Conservation (phyloP, 2,113 vertebrate genomes). For the Euleptes europaea region DNA sequence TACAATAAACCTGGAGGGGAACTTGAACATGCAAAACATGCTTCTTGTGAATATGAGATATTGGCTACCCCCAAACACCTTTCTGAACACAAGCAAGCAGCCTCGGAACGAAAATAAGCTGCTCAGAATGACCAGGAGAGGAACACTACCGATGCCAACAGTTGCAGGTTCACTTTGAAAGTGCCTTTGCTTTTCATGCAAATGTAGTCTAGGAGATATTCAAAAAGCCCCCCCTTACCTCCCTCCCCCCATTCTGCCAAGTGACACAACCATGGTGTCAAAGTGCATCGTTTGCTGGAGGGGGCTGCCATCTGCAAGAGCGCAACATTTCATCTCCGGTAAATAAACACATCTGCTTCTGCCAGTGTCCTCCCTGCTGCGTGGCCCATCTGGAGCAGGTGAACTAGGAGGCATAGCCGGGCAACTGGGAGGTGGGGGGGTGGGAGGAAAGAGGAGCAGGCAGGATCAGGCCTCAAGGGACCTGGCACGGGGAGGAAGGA, state of each 20-base stretch:
- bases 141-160: neutral
- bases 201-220: neutral
- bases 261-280: slow-evolving; percentile 70
- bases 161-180: neutral
- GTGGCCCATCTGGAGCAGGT: slow-evolving; percentile 83
- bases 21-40: no score
- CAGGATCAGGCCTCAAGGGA: slow-evolving; percentile 63
- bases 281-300: slow-evolving; percentile 71
- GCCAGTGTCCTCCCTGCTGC: slow-evolving; percentile 80
- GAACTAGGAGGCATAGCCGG: slow-evolving; percentile 70
- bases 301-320: slow-evolving; percentile 79
- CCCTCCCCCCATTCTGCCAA: slow-evolving; percentile 53
- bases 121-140: neutral
- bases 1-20: no score
- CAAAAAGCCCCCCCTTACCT: slow-evolving; percentile 45
- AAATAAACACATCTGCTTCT: slow-evolving; percentile 85
- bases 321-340: slow-evolving; percentile 72
- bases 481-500: slow-evolving; percentile 48
- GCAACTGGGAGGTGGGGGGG: slow-evolving; percentile 43
- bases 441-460: slow-evolving; percentile 21
- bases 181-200: slow-evolving; percentile 2
- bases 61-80: no score
- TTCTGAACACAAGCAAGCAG: neutral
- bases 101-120: neutral
- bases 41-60: no score